Evolutionary conservation across 2,888 invertebrate genomes (phyloP).

Genomic region (Amitus sp.): DNA sequence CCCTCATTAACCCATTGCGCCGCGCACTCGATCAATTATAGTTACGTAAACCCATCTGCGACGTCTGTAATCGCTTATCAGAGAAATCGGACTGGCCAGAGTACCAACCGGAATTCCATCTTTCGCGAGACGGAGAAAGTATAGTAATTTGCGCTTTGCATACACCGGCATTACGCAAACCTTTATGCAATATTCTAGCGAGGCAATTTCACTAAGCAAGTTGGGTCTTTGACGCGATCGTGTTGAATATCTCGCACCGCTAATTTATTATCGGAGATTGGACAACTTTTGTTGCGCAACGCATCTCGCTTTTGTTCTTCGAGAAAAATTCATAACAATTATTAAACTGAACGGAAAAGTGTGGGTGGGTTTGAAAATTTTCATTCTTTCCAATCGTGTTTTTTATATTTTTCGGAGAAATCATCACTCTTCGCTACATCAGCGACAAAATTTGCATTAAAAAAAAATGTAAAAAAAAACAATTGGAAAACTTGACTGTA

Average conservation of each 20-base stretch:
- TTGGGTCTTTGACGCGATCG: slow-evolving; percentile 10
- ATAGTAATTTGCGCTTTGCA: slow-evolving; percentile 41
- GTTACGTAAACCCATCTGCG: slow-evolving; percentile 29
- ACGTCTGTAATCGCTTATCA: slow-evolving; percentile 39
- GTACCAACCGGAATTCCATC: slow-evolving; percentile 38
- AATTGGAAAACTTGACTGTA: too few relatives aligned
- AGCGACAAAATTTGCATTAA: too few relatives aligned
- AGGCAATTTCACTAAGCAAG: slow-evolving; percentile 23
- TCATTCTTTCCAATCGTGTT: too few relatives aligned
- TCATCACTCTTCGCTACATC: too few relatives aligned
- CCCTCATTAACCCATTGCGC: slow-evolving; percentile 35
- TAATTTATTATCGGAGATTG: slow-evolving; percentile 28
- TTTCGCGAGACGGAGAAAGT: slow-evolving; percentile 32
- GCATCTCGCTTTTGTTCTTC: slow-evolving; percentile 18
- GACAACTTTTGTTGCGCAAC: slow-evolving; percentile 23
- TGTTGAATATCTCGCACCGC: slow-evolving; percentile 22
- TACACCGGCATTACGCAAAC: slow-evolving; percentile 34
- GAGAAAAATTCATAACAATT: too few relatives aligned
- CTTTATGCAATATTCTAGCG: slow-evolving; percentile 26
- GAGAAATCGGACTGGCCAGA: slow-evolving; percentile 41
- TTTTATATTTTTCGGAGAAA: too few relatives aligned
- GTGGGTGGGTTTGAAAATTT: too few relatives aligned
- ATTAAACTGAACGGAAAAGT: too few relatives aligned
- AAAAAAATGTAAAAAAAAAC: too few relatives aligned
- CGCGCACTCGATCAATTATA: slow-evolving; percentile 30